Evolutionary conservation across 2,113 vertebrate species (phyloP).

Genomic region (Lampris incognitus): DNA sequence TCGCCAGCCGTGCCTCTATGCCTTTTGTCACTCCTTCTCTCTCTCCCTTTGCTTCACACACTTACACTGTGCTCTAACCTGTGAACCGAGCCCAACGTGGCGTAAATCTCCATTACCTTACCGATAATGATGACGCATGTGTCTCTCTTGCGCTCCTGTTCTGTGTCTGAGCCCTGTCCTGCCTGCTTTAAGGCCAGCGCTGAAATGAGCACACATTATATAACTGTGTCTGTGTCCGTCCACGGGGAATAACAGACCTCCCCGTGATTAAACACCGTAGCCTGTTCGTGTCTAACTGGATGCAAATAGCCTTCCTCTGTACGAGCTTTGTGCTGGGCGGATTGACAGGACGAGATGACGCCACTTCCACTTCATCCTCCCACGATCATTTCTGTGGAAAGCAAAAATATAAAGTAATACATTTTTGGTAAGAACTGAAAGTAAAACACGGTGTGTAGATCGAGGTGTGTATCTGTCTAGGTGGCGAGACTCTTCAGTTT

Average conservation of each 20-base stretch:
- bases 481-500: constrained; percentile 1
- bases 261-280: constrained; percentile 25
- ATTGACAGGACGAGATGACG: not conserved
- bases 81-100: constrained; percentile 13
- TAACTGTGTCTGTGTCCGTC: constrained; percentile 37
- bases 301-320: not conserved
- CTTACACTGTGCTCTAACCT: not conserved
- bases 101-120: constrained; percentile 17
- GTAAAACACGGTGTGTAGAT: too few relatives aligned
- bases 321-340: not conserved
- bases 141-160: not conserved
- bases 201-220: constrained; percentile 35
- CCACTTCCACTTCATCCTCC: not conserved
- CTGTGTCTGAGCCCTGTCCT: not conserved
- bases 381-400: too few relatives aligned
- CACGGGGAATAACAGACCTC: constrained; percentile 35
- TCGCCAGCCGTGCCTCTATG: not conserved
- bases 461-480: too few relatives aligned
- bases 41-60: constrained; percentile 17
- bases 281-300: constrained; percentile 15
- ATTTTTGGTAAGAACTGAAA: too few relatives aligned
- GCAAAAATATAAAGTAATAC: too few relatives aligned
- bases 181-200: constrained; percentile 20
- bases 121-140: constrained; percentile 5
- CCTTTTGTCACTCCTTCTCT: constrained; percentile 7